Conservation (phyloP, 2,888 invertebrate genomes). For the Iphiclides podalirius region DNA sequence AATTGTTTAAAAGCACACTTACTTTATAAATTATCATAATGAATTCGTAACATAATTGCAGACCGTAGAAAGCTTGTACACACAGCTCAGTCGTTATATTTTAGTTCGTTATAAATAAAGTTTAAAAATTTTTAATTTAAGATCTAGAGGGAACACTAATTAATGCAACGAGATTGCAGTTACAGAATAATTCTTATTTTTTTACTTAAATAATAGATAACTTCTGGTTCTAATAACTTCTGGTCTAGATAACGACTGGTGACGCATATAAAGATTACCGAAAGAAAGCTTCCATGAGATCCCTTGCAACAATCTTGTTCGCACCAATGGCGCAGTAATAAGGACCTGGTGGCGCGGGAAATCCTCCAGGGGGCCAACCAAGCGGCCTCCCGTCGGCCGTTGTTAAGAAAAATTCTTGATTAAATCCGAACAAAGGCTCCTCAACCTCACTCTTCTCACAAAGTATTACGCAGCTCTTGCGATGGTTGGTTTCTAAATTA, state of each 20-base stretch:
- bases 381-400: conserved; percentile 80
- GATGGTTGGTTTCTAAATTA: conserved; percentile 56
- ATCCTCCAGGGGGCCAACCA: conserved; percentile 86
- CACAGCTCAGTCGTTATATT: no score
- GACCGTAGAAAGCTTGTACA: no score
- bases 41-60: no score
- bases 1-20: conserved; percentile 69
- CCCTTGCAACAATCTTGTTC: conserved; percentile 87
- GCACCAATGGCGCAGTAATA: conserved; percentile 93
- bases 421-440: conserved; percentile 87
- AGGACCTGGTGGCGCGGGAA: conserved; percentile 86
- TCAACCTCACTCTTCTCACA: conserved; percentile 79
- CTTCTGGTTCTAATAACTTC: no score
- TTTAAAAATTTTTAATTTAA: no score
- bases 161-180: no score
- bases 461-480: conserved; percentile 68
- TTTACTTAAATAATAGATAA: no score
- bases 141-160: no score
- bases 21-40: no score
- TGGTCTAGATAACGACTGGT: no score
- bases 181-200: no score
- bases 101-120: no score
- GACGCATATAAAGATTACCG: conserved; percentile 73
- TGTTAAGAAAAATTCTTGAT: conserved; percentile 80
- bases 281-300: conserved; percentile 89